phyloP scores from a whole-genome alignment of 2,888 invertebrate genomes.

The Rapana venosa region DNA sequence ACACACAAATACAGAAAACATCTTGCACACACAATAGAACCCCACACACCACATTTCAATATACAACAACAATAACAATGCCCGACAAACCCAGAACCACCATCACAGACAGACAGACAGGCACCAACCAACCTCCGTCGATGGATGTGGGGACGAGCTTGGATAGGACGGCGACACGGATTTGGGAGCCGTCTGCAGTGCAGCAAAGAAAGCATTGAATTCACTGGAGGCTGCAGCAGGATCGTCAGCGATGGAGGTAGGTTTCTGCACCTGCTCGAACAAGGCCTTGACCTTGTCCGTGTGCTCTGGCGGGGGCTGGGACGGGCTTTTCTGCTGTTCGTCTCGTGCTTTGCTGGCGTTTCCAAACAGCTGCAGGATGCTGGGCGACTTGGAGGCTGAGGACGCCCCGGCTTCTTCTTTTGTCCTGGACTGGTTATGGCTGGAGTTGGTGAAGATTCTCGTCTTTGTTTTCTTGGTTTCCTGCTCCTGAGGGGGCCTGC shows the following conservation, averaged over 20 bases:
- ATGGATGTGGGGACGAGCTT: neutral
- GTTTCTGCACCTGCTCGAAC: slow-evolving; percentile 35
- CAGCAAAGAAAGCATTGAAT: slow-evolving; percentile 25
- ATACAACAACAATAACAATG: neutral
- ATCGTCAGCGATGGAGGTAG: neutral
- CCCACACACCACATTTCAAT: neutral
- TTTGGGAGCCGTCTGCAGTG: neutral
- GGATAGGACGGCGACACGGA: neutral
- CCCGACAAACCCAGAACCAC: no score
- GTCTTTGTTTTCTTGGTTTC: slow-evolving; percentile 11
- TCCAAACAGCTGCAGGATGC: neutral
- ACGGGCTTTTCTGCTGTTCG: neutral
- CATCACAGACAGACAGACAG: no score
- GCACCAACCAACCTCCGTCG: neutral
- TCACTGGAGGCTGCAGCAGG: neutral
- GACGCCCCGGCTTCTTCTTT: neutral
- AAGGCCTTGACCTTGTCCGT: slow-evolving; percentile 19
- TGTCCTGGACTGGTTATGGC: neutral
- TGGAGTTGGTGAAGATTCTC: slow-evolving; percentile 27
- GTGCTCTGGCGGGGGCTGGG: neutral
- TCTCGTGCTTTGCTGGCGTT: slow-evolving; percentile 15
- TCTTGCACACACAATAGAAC: neutral
- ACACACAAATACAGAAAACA: neutral
- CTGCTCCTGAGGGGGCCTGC: neutral
- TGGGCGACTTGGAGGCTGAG: neutral